A percentile compares a stretch with the other conserved stretches of the same genome.
phyloP scores from a whole-genome alignment of 2,113 vertebrate species.

The Oplegnathus fasciatus region DNA sequence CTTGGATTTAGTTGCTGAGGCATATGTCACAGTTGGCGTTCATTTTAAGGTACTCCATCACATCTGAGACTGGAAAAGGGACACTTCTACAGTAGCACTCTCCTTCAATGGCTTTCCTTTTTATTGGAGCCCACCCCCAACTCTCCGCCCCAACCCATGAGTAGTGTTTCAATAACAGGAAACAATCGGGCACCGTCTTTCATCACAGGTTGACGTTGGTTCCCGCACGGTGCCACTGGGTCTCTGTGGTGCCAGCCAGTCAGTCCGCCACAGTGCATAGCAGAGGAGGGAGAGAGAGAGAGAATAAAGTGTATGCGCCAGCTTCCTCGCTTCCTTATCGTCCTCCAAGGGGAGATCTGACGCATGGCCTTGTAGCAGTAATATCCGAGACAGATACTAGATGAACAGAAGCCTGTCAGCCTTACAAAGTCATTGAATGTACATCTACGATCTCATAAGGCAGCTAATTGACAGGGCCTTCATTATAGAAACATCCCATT shows the following conservation, averaged over 20 bases:
- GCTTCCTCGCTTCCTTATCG: conserved; percentile 77
- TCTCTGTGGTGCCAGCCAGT: conserved; percentile 77
- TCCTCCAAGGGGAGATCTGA: conserved; percentile 73
- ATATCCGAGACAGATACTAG: conserved; percentile 50
- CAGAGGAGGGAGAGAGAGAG: conserved; percentile 23
- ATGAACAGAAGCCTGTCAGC: conserved; percentile 44
- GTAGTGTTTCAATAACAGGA: conserved; percentile 86
- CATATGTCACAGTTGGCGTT: conserved; percentile 48
- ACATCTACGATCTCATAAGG: conserved; percentile 12
- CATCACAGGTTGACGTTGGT: conserved; percentile 74
- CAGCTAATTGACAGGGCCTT: conserved; percentile 30
- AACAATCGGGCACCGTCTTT: conserved; percentile 82
- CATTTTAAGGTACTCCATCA: conserved; percentile 33
- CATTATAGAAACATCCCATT: conserved; percentile 28
- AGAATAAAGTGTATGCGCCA: conserved; percentile 56
- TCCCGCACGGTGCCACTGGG: conserved; percentile 78
- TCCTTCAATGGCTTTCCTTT: conserved; percentile 64
- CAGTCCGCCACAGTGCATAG: conserved; percentile 58
- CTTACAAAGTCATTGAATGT: conserved; percentile 35
- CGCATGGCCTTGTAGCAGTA: conserved; percentile 57
- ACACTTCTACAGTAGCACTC: conserved; percentile 65
- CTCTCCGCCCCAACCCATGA: conserved; percentile 53
- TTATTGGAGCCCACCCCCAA: conserved; percentile 39
- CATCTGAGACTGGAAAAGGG: conserved; percentile 30
- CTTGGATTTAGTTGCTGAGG: conserved; percentile 33